Percentiles rank a stretch among this genome's conserved stretches.
These are phyloP conservation scores for Porphyrio hochstetteri DNA, from an alignment of 2,113 vertebrate species.

Conservation along the genomic window DNA sequence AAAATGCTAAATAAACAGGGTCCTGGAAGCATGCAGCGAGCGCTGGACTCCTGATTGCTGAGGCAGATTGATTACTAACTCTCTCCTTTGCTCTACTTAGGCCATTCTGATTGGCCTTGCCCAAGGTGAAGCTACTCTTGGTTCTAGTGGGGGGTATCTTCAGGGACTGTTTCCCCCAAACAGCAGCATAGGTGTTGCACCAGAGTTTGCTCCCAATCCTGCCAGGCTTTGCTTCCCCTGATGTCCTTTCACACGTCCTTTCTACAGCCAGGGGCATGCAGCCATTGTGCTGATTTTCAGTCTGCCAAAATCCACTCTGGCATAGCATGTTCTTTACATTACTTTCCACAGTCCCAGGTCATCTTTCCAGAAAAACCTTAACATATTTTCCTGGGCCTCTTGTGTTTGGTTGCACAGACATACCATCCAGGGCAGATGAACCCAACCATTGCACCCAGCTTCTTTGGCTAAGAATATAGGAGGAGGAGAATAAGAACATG, in stretches of 20 bases:
- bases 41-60: background rate
- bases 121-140: background rate
- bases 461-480: background rate
- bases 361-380: background rate
- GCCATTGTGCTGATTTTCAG: background rate
- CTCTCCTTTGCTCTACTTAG: background rate
- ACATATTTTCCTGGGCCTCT: background rate
- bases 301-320: background rate
- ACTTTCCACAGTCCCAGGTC: background rate
- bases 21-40: background rate
- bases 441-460: background rate
- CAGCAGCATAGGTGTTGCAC: background rate
- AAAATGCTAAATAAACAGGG: background rate
- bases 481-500: background rate
- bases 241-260: background rate
- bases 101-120: background rate
- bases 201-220: background rate
- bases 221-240: background rate
- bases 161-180: background rate
- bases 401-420: background rate
- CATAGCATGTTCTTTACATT: background rate
- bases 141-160: background rate
- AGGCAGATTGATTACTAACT: background rate
- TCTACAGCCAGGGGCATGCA: fast-evolving
- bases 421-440: background rate